phyloP scores from a whole-genome alignment of 2,888 invertebrate genomes.

The Malachius bipustulatus region DNA sequence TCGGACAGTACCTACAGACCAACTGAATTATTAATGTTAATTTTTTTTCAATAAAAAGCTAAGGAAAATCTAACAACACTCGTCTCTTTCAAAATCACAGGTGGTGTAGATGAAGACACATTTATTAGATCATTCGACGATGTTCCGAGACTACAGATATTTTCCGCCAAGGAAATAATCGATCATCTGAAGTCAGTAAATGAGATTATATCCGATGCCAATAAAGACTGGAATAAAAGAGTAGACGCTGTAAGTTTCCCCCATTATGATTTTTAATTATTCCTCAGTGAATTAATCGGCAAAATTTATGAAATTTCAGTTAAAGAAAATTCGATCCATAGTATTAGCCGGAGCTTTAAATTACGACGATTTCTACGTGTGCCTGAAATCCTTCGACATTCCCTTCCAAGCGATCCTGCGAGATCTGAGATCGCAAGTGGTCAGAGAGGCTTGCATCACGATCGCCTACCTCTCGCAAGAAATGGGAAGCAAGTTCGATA shows the following conservation, averaged over 20 bases:
- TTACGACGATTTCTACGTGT: conserved; percentile 60
- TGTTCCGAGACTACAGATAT: conserved; percentile 70
- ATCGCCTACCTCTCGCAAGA: conserved; percentile 84
- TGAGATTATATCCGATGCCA: conserved; percentile 64
- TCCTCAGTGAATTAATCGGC: no score
- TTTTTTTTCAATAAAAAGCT: no score
- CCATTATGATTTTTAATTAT: no score
- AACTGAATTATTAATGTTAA: no score
- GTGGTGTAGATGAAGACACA: conserved; percentile 79
- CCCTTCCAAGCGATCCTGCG: conserved; percentile 72
- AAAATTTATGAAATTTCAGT: conserved; percentile 41
- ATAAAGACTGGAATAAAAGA: conserved; percentile 88
- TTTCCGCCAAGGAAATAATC: conserved; percentile 71
- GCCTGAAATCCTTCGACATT: conserved; percentile 67
- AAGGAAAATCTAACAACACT: no score
- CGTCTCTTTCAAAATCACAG: no score
- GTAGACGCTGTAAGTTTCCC: conserved; percentile 65
- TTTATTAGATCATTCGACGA: conserved; percentile 80
- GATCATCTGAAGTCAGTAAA: conserved; percentile 66
- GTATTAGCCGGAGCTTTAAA: conserved; percentile 64
- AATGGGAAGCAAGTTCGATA: conserved; percentile 71
- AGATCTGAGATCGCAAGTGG: conserved; percentile 83
- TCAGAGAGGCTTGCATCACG: conserved; percentile 91
- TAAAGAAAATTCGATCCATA: conserved; percentile 76
- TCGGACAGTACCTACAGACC: no score